A percentile compares a stretch with the other conserved stretches of the same genome.
Evolutionary conservation across 1,140 invertebrate species (phyloP).

Genomic region (Amyelois transitella): DNA sequence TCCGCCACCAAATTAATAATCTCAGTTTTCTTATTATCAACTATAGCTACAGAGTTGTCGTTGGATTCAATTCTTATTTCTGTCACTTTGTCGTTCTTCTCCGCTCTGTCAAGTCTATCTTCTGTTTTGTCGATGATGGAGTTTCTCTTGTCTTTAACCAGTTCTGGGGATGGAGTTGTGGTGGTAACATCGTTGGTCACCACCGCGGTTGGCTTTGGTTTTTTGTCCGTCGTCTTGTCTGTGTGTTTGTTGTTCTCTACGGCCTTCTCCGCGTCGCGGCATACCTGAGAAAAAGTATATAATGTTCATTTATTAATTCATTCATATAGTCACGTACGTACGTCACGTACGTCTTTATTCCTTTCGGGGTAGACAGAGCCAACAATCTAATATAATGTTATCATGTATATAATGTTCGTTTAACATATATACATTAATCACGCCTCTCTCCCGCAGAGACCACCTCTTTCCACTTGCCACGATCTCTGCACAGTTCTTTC

Average conservation of each 20-base stretch:
- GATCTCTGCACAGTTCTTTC: too few relatives aligned
- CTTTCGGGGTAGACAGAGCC: too few relatives aligned
- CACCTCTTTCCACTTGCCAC: too few relatives aligned
- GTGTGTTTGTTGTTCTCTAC: slow-evolving; percentile 49
- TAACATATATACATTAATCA: too few relatives aligned
- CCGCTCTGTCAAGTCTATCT: not conserved
- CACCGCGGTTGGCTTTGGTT: slow-evolving; percentile 3
- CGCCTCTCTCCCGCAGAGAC: too few relatives aligned
- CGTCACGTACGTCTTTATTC: too few relatives aligned
- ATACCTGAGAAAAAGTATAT: slow-evolving; percentile 41
- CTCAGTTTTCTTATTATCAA: not conserved
- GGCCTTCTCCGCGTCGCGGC: slow-evolving; percentile 62
- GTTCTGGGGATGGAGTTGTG: not conserved
- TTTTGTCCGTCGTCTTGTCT: slow-evolving; percentile 27
- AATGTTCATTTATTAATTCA: not conserved
- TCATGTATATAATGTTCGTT: too few relatives aligned
- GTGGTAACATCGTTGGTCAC: not conserved
- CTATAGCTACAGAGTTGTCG: not conserved
- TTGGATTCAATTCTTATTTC: not conserved
- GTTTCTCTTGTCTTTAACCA: not conserved
- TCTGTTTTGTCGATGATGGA: not conserved
- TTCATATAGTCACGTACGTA: too few relatives aligned
- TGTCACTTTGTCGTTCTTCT: not conserved
- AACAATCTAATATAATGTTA: too few relatives aligned
- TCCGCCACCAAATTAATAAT: not conserved